Conservation (phyloP, 2,113 vertebrate genomes). For the Nesogale talazaci region DNA sequence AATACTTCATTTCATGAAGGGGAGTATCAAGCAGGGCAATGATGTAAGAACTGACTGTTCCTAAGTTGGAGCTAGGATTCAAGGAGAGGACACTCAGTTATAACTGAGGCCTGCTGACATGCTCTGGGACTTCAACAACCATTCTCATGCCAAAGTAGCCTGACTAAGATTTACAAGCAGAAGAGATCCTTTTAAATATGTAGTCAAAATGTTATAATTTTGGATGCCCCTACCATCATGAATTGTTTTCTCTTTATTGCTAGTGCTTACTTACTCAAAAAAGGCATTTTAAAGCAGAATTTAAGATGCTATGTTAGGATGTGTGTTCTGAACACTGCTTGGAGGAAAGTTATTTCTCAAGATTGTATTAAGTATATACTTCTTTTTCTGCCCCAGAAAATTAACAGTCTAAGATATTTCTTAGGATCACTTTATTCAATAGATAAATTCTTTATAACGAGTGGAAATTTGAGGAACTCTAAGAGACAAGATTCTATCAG, state of each 20-base stretch:
- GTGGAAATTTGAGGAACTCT: neutral
- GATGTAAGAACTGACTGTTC: too few relatives aligned
- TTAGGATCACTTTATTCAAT: neutral
- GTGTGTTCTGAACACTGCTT: conserved; percentile 10
- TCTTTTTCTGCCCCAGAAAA: conserved; percentile 16
- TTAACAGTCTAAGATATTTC: neutral
- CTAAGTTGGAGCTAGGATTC: too few relatives aligned
- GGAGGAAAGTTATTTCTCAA: neutral
- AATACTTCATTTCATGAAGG: too few relatives aligned
- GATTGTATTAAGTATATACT: neutral
- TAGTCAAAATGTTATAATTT: neutral
- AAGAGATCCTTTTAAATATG: neutral
- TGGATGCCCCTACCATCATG: too few relatives aligned
- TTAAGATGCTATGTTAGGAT: neutral
- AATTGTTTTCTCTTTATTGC: neutral
- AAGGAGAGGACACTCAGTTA: too few relatives aligned
- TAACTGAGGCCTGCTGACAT: too few relatives aligned
- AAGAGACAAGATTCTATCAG: neutral
- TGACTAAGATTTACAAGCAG: neutral
- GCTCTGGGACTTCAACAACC: neutral
- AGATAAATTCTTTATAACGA: conserved; percentile 21
- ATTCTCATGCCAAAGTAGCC: neutral
- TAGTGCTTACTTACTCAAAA: conserved; percentile 7
- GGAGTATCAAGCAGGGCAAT: too few relatives aligned
- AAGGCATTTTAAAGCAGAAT: conserved; percentile 30